Evolutionary conservation across 2,113 vertebrate species (phyloP).

Genomic region (Candoia aspera): DNA sequence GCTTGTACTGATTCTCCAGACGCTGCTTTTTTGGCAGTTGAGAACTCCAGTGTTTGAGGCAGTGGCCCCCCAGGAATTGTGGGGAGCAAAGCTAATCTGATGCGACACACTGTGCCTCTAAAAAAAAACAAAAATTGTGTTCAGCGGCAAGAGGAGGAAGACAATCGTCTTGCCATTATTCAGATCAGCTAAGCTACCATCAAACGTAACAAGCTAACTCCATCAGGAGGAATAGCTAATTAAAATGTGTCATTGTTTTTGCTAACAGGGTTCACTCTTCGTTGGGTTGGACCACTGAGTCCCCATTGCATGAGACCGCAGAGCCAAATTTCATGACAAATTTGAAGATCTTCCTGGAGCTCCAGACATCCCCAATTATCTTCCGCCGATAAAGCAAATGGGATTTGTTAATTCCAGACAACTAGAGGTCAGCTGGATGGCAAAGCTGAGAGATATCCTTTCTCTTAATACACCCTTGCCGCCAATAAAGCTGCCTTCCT

Average conservation of each 20-base stretch:
- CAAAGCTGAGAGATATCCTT: background rate
- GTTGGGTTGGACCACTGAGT: rapidly evolving
- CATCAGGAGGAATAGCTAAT: background rate
- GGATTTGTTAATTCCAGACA: background rate
- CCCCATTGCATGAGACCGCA: background rate
- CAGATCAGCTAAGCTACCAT: background rate
- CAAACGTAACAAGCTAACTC: background rate
- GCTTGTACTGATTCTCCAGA: background rate
- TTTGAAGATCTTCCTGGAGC: rapidly evolving
- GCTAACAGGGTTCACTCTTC: rapidly evolving
- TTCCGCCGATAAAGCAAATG: background rate
- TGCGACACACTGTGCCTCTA: rapidly evolving
- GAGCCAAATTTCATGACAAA: background rate
- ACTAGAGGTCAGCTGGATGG: background rate
- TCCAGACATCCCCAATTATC: background rate
- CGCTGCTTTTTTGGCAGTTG: background rate
- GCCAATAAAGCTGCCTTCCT: background rate
- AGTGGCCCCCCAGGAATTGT: background rate
- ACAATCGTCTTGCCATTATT: background rate
- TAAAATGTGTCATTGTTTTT: background rate
- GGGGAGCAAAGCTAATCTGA: background rate
- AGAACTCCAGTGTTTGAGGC: background rate
- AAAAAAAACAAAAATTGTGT: background rate
- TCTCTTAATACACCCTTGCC: background rate
- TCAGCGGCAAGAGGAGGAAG: background rate